Percentiles rank a stretch among this genome's conserved stretches.
Conservation (phyloP, 2,888 invertebrate species). For the Ephialtes manifestator region DNA sequence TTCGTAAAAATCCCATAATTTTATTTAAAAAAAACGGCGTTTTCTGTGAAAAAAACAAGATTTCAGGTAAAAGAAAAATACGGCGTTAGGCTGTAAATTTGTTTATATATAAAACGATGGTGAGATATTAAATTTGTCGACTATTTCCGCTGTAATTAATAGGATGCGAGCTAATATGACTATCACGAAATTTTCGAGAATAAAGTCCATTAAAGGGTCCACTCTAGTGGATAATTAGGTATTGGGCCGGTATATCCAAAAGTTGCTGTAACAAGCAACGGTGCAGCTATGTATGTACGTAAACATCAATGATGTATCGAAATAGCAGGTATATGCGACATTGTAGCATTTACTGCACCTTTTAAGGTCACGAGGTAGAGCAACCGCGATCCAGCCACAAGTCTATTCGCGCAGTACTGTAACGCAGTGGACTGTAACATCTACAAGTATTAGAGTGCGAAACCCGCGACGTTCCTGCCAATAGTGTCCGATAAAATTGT, state of each 20-base stretch:
- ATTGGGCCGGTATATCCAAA: conserved; percentile 32
- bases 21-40: too few relatives aligned
- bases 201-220: conserved; percentile 19
- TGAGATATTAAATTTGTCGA: background rate
- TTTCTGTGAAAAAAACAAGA: too few relatives aligned
- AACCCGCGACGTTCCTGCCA: conserved; percentile 16
- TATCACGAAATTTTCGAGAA: conserved; percentile 21
- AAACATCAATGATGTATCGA: background rate
- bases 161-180: background rate
- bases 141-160: background rate
- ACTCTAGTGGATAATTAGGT: conserved; percentile 53
- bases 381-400: conserved; percentile 1
- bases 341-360: conserved; percentile 14
- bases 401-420: conserved; percentile 4
- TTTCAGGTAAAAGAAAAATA: too few relatives aligned
- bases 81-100: too few relatives aligned
- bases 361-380: conserved; percentile 29
- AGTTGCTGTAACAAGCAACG: conserved; percentile 4
- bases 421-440: conserved; percentile 33
- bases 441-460: conserved; percentile 39
- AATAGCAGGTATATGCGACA: background rate
- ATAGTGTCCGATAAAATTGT: conserved; percentile 55
- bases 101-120: background rate
- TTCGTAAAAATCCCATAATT: too few relatives aligned
- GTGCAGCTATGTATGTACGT: background rate